Conservation (phyloP, 1,140 invertebrate species). For the Bombus confusus region DNA sequence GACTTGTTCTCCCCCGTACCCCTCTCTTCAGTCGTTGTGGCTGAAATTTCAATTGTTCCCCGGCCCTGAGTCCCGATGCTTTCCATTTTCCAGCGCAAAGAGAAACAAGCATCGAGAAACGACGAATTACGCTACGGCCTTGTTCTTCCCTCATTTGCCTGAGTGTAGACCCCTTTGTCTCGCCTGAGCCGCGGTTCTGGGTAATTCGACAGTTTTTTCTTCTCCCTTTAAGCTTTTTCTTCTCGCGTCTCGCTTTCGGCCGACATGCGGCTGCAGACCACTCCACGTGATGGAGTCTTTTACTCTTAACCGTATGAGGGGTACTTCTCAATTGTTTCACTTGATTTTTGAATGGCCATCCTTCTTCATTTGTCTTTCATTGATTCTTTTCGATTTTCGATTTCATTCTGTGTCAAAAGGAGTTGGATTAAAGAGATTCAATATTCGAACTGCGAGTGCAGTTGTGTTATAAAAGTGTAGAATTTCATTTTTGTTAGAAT, state of each 20-base stretch:
- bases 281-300: conserved; percentile 30
- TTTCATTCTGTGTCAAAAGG: neutral
- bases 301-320: conserved; percentile 5
- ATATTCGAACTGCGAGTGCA: no score
- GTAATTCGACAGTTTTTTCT: conserved; percentile 39
- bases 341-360: neutral
- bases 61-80: conserved; percentile 16
- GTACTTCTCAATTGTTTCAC: neutral
- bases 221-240: neutral
- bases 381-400: no score
- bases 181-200: neutral
- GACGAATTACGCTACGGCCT: conserved; percentile 35
- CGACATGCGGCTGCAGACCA: neutral
- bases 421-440: neutral
- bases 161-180: conserved; percentile 34
- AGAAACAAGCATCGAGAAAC: conserved; percentile 38
- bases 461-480: neutral
- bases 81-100: conserved; percentile 29
- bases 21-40: neutral
- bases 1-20: neutral
- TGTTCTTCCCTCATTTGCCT: conserved; percentile 47
- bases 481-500: neutral
- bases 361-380: neutral
- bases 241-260: neutral
- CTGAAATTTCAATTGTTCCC: conserved; percentile 44